Evolutionary conservation across 2,113 vertebrate species (phyloP).

Genomic region (Origma solitaria): DNA sequence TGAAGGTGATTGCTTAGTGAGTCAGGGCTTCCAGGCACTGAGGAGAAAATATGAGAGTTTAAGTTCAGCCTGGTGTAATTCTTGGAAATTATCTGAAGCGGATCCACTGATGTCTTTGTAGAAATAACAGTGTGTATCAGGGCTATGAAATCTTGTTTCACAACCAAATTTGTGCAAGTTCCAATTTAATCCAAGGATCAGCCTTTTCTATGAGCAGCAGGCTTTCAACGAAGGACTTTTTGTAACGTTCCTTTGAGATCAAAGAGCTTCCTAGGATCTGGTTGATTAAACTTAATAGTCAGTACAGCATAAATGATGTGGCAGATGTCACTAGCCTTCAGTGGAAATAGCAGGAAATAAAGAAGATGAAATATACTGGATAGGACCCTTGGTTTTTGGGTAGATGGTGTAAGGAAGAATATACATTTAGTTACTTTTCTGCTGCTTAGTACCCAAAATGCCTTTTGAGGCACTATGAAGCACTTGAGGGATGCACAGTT

Average conservation of each 20-base stretch:
- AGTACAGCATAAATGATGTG: not conserved
- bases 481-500: not conserved
- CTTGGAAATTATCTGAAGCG: not conserved
- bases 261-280: not conserved
- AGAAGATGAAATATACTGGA: not conserved
- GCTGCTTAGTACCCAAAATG: not conserved
- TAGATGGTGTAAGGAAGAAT: not conserved
- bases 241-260: not conserved
- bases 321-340: not conserved
- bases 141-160: not conserved
- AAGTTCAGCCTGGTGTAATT: not conserved
- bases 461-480: not conserved
- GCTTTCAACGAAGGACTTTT: not conserved
- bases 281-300: not conserved
- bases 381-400: not conserved
- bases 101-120: not conserved
- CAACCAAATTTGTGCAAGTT: not conserved
- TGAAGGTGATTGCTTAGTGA: not conserved
- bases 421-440: not conserved
- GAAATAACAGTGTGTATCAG: not conserved
- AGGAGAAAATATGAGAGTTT: not conserved
- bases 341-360: not conserved
- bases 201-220: not conserved
- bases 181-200: not conserved
- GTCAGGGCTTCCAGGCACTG: not conserved